Evolutionary conservation across 2,797 vertebrate species (phyloP).

Genomic region (Rhinogobio ventralis): DNA sequence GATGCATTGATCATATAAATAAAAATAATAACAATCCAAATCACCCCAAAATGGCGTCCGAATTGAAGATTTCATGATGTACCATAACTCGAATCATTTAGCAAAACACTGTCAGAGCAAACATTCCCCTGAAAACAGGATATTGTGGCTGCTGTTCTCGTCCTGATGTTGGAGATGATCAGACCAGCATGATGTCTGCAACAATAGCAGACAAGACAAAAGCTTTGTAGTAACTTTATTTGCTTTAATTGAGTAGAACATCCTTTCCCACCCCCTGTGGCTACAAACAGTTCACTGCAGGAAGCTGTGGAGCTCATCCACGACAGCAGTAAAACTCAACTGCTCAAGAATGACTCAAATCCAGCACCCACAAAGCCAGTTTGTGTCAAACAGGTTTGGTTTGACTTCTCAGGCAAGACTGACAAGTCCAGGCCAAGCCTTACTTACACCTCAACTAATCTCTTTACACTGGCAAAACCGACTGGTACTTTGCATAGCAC

Average conservation of each 20-base stretch:
- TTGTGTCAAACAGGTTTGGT: conserved; percentile 19
- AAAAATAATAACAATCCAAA: background rate
- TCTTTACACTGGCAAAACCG: conserved; percentile 14
- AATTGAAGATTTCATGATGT: background rate
- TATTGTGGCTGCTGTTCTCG: conserved; percentile 6
- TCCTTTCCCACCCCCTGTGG: conserved; percentile 43
- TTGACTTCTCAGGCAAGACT: background rate
- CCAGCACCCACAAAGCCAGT: background rate
- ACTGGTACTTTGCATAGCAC: background rate
- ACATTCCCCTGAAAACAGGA: conserved; percentile 21
- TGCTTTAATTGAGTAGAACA: conserved; percentile 37
- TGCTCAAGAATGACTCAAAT: conserved; percentile 32
- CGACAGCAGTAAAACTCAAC: conserved; percentile 42
- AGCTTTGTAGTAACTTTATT: conserved; percentile 37
- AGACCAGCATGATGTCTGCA: conserved; percentile 35
- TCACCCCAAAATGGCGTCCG: background rate
- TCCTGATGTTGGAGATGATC: conserved; percentile 14
- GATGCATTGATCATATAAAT: background rate
- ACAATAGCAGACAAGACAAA: conserved; percentile 40
- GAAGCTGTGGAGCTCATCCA: conserved; percentile 45
- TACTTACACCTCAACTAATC: background rate
- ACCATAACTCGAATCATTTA: background rate
- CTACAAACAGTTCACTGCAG: conserved; percentile 46
- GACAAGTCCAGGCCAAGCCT: conserved; percentile 18
- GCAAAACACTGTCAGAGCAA: background rate